Conservation (phyloP, 2,888 invertebrate species). For the Limulus polyphemus region DNA sequence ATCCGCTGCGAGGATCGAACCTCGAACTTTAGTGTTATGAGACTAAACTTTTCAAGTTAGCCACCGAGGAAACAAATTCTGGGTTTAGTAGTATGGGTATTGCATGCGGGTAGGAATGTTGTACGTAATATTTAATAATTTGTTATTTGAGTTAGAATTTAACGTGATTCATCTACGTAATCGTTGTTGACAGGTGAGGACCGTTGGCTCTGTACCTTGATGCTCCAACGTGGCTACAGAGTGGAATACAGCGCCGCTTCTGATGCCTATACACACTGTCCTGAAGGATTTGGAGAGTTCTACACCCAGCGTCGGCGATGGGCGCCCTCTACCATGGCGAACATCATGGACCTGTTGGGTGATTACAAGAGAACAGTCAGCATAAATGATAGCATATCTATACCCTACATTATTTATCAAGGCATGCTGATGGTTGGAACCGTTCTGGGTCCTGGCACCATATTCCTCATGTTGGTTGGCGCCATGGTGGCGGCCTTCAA, state of each 20-base stretch:
- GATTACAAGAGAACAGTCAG: slow-evolving; percentile 40
- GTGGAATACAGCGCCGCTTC: slow-evolving; percentile 98
- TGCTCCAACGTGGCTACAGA: slow-evolving; percentile 93
- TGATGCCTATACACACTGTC: slow-evolving; percentile 44
- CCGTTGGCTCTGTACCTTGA: slow-evolving; percentile 92
- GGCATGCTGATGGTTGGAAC: slow-evolving; percentile 56
- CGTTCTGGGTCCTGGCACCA: slow-evolving; percentile 66
- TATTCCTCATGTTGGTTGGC: slow-evolving; percentile 69
- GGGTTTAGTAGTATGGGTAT: too few relatives aligned
- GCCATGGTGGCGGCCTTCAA: slow-evolving; percentile 62
- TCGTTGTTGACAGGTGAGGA: slow-evolving; percentile 50
- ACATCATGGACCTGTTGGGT: slow-evolving; percentile 43
- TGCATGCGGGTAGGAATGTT: too few relatives aligned
- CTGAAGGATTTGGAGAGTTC: slow-evolving; percentile 46
- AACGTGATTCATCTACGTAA: too few relatives aligned
- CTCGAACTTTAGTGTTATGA: too few relatives aligned
- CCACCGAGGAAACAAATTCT: too few relatives aligned
- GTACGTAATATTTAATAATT: too few relatives aligned
- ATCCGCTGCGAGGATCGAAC: too few relatives aligned
- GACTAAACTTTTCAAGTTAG: too few relatives aligned
- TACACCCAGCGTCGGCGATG: slow-evolving; percentile 46
- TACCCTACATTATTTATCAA: slow-evolving; percentile 35
- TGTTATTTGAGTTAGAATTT: too few relatives aligned
- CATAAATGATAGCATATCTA: slow-evolving; percentile 43
- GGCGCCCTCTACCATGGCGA: slow-evolving; percentile 48